Percentiles rank a stretch among this genome's conserved stretches.
These are phyloP conservation scores for Neodiprion pinetum DNA, from an alignment of 1,140 invertebrate species.

Conservation along the genomic window DNA sequence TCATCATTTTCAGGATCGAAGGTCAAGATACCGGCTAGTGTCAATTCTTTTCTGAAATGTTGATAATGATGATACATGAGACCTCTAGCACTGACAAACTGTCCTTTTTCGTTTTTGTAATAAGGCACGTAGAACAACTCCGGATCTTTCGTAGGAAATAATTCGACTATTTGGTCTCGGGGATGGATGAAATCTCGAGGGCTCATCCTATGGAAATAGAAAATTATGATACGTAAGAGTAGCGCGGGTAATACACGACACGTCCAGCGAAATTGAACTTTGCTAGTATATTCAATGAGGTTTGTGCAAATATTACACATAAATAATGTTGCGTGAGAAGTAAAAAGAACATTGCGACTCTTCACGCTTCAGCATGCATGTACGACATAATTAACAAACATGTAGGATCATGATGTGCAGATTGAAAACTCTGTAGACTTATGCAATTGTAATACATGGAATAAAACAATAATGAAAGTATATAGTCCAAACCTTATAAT, in stretches of 20 bases:
- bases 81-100: constrained; percentile 16
- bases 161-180: constrained; percentile 19
- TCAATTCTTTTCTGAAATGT: constrained; percentile 19
- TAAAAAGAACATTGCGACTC: background rate
- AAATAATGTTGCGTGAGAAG: background rate
- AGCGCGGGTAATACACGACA: constrained; percentile 1
- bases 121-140: constrained; percentile 15
- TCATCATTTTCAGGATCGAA: background rate
- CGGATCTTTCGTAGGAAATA: constrained; percentile 21
- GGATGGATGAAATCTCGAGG: background rate
- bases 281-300: background rate
- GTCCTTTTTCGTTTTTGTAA: constrained; percentile 12
- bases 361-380: background rate
- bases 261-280: constrained; percentile 4
- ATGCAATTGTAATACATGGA: background rate
- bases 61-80: constrained; percentile 23
- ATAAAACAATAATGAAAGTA: constrained; percentile 8
- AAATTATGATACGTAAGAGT: constrained; percentile 7
- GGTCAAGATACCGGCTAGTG: background rate
- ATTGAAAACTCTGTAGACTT: background rate
- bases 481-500: background rate
- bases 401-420: constrained; percentile 4
- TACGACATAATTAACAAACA: constrained; percentile 4
- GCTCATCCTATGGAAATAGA: constrained; percentile 1
- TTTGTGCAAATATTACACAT: background rate